Evolutionary conservation across 2,113 vertebrate genomes (phyloP).

Genomic region (Vulpes lagopus): DNA sequence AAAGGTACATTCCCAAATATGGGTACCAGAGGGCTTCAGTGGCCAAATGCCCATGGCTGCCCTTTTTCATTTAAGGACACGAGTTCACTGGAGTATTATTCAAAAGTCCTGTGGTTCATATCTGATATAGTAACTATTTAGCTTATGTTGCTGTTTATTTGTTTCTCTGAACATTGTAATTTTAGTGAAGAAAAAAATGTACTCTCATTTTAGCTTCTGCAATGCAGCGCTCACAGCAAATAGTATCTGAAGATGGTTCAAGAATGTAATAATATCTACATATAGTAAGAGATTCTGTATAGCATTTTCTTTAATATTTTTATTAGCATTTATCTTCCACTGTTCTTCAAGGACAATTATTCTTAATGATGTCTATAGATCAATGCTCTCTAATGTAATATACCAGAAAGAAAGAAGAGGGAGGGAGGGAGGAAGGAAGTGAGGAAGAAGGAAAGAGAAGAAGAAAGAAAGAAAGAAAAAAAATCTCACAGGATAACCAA

Average conservation of each 20-base stretch:
- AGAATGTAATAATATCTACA: not conserved
- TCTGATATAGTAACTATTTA: not conserved
- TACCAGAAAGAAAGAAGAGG: not conserved
- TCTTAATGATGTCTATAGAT: not conserved
- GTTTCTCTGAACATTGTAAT: not conserved
- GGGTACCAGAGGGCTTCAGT: not conserved
- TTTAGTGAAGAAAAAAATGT: conserved; percentile 21
- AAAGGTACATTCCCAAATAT: not conserved
- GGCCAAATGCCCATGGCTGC: not conserved
- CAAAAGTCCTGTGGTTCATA: not conserved
- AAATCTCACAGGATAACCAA: not conserved
- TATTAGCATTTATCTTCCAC: not conserved
- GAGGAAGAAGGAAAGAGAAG: not conserved
- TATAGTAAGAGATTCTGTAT: not conserved
- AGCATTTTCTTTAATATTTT: conserved; percentile 36
- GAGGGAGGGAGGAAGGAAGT: not conserved
- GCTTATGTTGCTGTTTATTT: not conserved
- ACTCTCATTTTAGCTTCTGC: not conserved
- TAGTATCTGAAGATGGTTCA: not conserved
- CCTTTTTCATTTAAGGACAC: not conserved
- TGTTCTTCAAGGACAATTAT: not conserved
- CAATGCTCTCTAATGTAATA: not conserved
- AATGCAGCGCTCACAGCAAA: not conserved
- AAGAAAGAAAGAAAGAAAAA: not conserved
- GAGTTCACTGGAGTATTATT: not conserved